Percentiles rank a stretch among this genome's conserved stretches.
These are phyloP conservation scores for Calameuta pallipes DNA, from an alignment of 2,888 invertebrate species.

Conservation along the genomic window DNA sequence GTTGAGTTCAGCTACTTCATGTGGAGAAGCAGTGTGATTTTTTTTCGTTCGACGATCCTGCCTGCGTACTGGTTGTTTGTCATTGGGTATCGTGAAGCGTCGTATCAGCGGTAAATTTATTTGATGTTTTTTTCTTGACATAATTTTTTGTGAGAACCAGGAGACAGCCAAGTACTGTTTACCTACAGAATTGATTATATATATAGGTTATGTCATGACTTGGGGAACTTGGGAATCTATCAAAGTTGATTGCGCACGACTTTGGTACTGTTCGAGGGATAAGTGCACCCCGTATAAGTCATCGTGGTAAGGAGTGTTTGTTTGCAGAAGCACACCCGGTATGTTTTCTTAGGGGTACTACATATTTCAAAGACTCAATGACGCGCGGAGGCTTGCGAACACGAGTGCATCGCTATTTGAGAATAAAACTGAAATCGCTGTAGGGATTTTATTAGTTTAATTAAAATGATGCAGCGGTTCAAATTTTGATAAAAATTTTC, in stretches of 20 bases:
- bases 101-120: not conserved
- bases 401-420: not conserved
- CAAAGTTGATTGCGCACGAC: not conserved
- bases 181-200: not conserved
- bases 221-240: not conserved
- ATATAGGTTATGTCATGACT: not conserved
- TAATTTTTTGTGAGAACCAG: not conserved
- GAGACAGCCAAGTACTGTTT: not conserved
- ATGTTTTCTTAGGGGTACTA: conserved; percentile 4
- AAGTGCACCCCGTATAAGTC: not conserved
- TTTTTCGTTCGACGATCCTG: not conserved
- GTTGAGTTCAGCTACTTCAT: not conserved
- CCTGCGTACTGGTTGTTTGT: not conserved
- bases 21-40: not conserved
- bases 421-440: not conserved
- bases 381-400: not conserved
- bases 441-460: not conserved
- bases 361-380: not conserved
- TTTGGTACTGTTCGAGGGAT: not conserved
- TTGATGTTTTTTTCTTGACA: not conserved
- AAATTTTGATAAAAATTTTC: not conserved
- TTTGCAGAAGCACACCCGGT: conserved; percentile 17
- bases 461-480: not conserved
- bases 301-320: conserved; percentile 16
- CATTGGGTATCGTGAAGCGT: not conserved